Evolutionary conservation across 2,888 invertebrate genomes (phyloP), one percentile per base, ranked within the genome.

Genomic region (Schizotus pectinicornis): DNA sequence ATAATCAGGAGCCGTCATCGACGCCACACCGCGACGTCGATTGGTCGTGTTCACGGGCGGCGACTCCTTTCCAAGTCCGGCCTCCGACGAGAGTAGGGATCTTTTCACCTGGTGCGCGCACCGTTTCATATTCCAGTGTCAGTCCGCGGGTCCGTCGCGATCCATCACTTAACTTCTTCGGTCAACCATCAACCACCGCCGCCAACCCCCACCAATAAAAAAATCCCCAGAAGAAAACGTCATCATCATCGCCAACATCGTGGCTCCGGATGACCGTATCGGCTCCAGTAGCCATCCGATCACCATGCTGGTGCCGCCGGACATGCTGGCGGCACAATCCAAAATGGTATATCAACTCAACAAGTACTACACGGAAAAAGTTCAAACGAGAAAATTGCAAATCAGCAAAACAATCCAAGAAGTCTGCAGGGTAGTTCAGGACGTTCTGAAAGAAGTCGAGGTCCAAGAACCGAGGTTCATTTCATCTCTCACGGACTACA

Each of bases 401-500:
- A 85, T 91, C 59, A 85, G 88, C 53, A 90, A 91, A 78, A 88
- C 89, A 5, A 87, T 90, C 41, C 84, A 89, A 35, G 89, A 91
- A 74, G 88, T 92, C 71, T 89, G 89, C 77, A 89, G 90, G 80
- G 88, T 92, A 55, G 90, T 92, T 11, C 91, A 92, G 76, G 91
- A 92, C 71, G 89, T 93, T 1, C 80, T 94, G 53, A 91, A 91
- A 73, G 92, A 93, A 74, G 92, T 94, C 7, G 92, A 94, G 78
- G 88, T 89, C 12, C 92, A 93, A 78, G 93, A 93, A 75, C 92
- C 93, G 5, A 77, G 91, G 51, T 92, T 92, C 77, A 91, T 93
- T 66, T 90, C 90, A 2, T 90, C 90, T 1, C 78, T 93, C 64
- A 88, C 87, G 39, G 88, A 89, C 77, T 87, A 88, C 78, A 89